phyloP scores from a whole-genome alignment of 1,140 invertebrate genomes.

The Rhysida immarginata region DNA sequence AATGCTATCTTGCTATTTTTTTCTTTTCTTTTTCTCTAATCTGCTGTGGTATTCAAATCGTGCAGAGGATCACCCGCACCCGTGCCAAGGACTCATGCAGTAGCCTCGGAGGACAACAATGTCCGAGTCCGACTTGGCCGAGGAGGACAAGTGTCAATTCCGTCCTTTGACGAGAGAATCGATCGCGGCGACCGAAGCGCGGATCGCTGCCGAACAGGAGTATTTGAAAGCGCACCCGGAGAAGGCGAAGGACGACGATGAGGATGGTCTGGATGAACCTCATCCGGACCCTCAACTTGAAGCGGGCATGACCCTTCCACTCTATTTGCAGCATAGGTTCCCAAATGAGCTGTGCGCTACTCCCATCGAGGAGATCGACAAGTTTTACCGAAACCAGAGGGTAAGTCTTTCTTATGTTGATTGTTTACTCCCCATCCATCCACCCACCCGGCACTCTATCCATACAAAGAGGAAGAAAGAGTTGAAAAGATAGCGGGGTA shows the following conservation, averaged over 20 bases:
- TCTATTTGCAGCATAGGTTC: slow-evolving; percentile 73
- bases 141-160: slow-evolving; percentile 41
- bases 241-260: slow-evolving; percentile 86
- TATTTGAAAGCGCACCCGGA: slow-evolving; percentile 85
- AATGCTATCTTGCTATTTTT: no score
- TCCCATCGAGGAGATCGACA: slow-evolving; percentile 89
- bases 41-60: no score
- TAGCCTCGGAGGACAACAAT: background rate
- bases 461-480: no score
- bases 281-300: slow-evolving; percentile 84
- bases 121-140: slow-evolving; percentile 14
- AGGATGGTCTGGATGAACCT: slow-evolving; percentile 59
- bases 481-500: no score
- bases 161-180: slow-evolving; percentile 95
- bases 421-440: no score
- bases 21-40: no score
- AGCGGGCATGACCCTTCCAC: slow-evolving; percentile 75
- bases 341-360: slow-evolving; percentile 78
- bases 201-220: slow-evolving; percentile 80
- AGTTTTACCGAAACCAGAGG: slow-evolving; percentile 78
- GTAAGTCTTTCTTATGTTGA: no score
- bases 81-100: background rate
- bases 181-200: slow-evolving; percentile 76
- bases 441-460: no score
- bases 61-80: background rate